A percentile compares a stretch with the other conserved stretches of the same genome.
These are phyloP conservation scores for Astreopora myriophthalma DNA, from an alignment of 64 coral and sea anemone species.

Conservation along the genomic window DNA sequence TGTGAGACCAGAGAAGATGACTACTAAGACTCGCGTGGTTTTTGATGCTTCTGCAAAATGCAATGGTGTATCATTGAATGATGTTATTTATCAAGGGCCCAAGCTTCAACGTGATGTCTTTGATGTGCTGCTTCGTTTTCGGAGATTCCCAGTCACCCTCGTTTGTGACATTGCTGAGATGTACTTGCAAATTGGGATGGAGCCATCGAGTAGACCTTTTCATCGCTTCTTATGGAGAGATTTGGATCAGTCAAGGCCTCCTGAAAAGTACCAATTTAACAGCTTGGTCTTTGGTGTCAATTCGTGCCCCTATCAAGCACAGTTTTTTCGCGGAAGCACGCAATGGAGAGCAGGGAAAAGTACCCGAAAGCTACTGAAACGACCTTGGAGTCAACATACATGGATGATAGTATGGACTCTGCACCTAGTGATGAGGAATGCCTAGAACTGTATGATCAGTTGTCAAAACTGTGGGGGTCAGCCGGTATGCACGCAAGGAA, in stretches of 20 bases:
- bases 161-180: conserved; percentile 50
- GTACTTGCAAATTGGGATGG: conserved; percentile 39
- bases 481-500: neutral
- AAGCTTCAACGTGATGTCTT: conserved; percentile 42
- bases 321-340: conserved; percentile 3
- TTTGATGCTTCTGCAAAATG: conserved; percentile 35
- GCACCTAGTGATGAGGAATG: neutral
- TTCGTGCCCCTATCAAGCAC: conserved; percentile 39
- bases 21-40: conserved; percentile 16
- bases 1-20: conserved; percentile 24
- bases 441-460: neutral
- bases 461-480: neutral
- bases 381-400: conserved; percentile 27
- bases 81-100: conserved; percentile 34
- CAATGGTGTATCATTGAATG: conserved; percentile 26
- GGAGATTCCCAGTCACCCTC: conserved; percentile 22
- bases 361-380: conserved; percentile 24
- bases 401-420: conserved; percentile 31
- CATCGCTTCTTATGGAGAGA: conserved; percentile 40
- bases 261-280: conserved; percentile 61
- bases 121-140: conserved; percentile 40
- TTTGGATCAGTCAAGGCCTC: conserved; percentile 5
- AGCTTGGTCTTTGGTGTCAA: conserved; percentile 52
- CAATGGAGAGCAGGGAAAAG: neutral
- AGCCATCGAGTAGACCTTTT: conserved; percentile 7